phyloP scores from a whole-genome alignment of 2,888 invertebrate genomes.

The Erpobdella octoculata region DNA sequence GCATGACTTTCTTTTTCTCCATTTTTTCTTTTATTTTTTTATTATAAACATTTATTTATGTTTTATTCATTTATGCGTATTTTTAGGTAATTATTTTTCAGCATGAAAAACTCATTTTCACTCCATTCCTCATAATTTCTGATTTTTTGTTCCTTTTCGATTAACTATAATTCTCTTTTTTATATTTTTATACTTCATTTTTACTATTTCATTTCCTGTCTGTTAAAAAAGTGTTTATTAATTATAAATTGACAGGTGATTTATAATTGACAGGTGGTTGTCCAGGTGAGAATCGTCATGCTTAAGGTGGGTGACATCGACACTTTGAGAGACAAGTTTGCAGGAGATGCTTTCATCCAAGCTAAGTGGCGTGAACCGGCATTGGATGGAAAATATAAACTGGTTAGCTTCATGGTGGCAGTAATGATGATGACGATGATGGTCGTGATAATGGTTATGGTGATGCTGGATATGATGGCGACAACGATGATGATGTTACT shows the following conservation, averaged over 20 bases:
- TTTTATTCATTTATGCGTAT: too few relatives aligned
- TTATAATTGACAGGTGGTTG: conserved; percentile 14
- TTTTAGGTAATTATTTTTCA: too few relatives aligned
- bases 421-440: conserved; percentile 28
- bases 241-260: background rate
- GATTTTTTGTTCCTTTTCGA: too few relatives aligned
- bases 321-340: conserved; percentile 14
- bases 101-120: too few relatives aligned
- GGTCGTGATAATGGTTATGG: conserved; percentile 23
- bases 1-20: too few relatives aligned
- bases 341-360: conserved; percentile 15
- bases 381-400: conserved; percentile 15
- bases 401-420: conserved; percentile 13
- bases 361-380: conserved; percentile 16
- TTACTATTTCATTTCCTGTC: too few relatives aligned
- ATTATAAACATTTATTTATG: too few relatives aligned
- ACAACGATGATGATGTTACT: conserved; percentile 28
- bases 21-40: too few relatives aligned
- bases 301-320: conserved; percentile 17
- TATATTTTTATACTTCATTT: too few relatives aligned
- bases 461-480: conserved; percentile 31
- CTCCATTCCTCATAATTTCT: too few relatives aligned
- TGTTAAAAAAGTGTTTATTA: background rate
- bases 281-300: conserved; percentile 10
- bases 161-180: too few relatives aligned